Evolutionary conservation across 2,888 invertebrate species (phyloP), one percentile per base, ranked within the genome.

Genomic region (Alloplasta piceator): DNA sequence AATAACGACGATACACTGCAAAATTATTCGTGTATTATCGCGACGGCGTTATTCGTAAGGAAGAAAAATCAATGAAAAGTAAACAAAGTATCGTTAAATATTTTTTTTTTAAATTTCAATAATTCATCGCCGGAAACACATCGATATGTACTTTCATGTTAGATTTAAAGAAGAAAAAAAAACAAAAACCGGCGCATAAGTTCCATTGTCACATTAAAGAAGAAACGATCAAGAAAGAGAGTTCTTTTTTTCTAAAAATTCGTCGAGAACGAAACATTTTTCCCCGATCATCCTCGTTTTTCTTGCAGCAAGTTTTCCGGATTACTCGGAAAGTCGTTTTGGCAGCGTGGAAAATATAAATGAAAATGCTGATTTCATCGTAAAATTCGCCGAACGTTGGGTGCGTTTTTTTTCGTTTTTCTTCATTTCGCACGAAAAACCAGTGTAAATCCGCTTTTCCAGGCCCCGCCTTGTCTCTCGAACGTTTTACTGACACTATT

Each of bases 101-200:
- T 67, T 68, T 75, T 68, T 67, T 75, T 75, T 75, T 75, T n/a
- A n/a, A n/a, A n/a, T n/a, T n/a, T n/a, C n/a, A n/a, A 67, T 75
- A 67, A 68, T 67, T 67, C 61, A 67, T 68, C 75, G 60, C 50
- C 50, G 67, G 46, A 7, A 60, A 68, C 26, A 9, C 67, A 52
- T 52, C 41, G 43, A 68, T 74, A 67, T 75, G 75, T 75, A 75
- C 58, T 60, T 52, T 75, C 75, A 67, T 75, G 61, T 75, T 75
- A 75, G 66, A 26, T 26, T 26, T 26, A 26, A 26, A 26, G 26
- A 3, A 26, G 3, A 26, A 26, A 26, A 52, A 61, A 14, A 60
- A 72, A 61, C 56, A 12, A 43, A 6, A 43, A 73, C 48, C 55
- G 68, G 67, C 36, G 38, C 26, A 26, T 75, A 68, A 75, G 67